Base-by-base conservation (phyloP, 2,797 vertebrate genomes). In the Crax fasciolata region DNA sequence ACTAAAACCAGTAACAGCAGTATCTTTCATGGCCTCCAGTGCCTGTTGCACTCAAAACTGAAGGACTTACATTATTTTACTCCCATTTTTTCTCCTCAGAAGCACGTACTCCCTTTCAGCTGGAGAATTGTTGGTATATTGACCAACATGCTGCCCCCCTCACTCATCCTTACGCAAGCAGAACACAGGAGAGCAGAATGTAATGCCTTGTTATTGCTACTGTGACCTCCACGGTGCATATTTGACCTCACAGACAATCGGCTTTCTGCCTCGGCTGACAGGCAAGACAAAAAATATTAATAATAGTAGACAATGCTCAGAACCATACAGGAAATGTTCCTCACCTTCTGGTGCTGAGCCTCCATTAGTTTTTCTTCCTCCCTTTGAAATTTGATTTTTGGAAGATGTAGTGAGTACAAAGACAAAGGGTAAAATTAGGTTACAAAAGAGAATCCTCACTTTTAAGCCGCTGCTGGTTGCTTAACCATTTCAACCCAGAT, bases 271-370 rank as follows among this genome's bases (percentile, higher is more conserved):
- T 95, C 71, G 11, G 84, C 20, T 93, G 90, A 95, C 93, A 97
- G 88, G 77, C 49, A 90, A 94, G 92, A 92, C 94, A 93, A 96
- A 97, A 97, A 93, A 96, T 95, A 95, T 84, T 87, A 85, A 89
- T 93, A 97, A 94, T 90, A 92, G 68, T 5, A 77, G 78, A 91
- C 38, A 75, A 85, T 87, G 81, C n/a, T 90, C 72, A 68, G 46
- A 79, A 83, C 43, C 90, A 87, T 75, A 46, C 15, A 66, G 90
- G 78, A 93, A 93, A 87, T 35, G 78, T 71, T 30, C 70, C 72
- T 94, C 68, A 83, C 87, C 72, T 92, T 84, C 72, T 87, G 23
- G 11, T 87, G 49, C 78, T 72, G 84, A 44, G 57, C 21, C 59
- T 90, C 89, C 84, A 77, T 95, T 85, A 89, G 58, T 94, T 93